phyloP scores from a whole-genome alignment of 2,113 vertebrate genomes.

The Regulus satrapa region DNA sequence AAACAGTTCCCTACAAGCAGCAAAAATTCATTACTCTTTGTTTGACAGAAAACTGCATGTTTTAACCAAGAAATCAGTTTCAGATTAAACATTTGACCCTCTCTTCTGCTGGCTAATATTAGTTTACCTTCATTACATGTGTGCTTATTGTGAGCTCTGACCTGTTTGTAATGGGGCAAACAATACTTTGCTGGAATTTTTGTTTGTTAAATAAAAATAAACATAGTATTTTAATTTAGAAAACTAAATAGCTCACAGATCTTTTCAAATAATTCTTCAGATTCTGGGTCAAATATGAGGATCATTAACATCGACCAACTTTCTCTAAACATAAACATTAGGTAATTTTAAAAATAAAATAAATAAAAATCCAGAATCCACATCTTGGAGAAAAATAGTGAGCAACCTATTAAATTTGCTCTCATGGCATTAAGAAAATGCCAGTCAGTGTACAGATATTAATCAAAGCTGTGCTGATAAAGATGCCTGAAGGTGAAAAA shows the following conservation, averaged over 20 bases:
- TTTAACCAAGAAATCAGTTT: not conserved
- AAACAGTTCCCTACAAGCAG: not conserved
- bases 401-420: not conserved
- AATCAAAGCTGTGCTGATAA: slow-evolving; percentile 50
- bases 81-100: not conserved
- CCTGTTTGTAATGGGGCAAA: not conserved
- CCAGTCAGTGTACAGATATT: slow-evolving; percentile 31
- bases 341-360: no score
- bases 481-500: slow-evolving; percentile 52
- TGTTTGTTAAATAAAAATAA: slow-evolving; percentile 28
- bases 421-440: not conserved
- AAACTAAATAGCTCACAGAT: not conserved
- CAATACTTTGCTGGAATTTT: not conserved
- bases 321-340: not conserved
- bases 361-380: not conserved
- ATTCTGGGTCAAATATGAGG: not conserved
- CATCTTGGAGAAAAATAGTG: not conserved
- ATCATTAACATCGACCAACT: not conserved
- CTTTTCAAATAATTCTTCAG: not conserved
- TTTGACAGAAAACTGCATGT: not conserved
- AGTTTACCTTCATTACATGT: not conserved
- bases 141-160: not conserved
- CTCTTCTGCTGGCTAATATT: not conserved
- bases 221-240: not conserved
- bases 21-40: not conserved